These are phyloP conservation scores for Cydia strobilella DNA, from an alignment of 1,140 invertebrate species.

Conservation along the genomic window DNA sequence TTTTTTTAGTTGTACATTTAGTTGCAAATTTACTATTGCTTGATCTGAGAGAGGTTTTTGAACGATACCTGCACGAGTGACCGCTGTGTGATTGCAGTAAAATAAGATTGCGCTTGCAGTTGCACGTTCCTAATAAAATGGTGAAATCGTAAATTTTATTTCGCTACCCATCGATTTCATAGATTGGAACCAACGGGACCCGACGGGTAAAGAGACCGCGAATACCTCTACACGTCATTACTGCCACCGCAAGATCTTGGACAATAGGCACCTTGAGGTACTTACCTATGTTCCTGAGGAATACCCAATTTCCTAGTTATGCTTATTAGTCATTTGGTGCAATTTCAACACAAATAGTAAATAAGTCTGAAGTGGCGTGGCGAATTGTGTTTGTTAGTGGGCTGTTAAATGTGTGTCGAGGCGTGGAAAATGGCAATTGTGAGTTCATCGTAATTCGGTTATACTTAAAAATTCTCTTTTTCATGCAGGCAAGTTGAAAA, in stretches of 20 bases:
- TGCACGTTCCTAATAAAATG: neutral
- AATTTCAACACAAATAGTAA: slow-evolving; percentile 10
- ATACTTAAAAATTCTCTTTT: neutral
- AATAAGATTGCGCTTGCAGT: neutral
- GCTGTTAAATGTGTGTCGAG: neutral
- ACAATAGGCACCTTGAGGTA: neutral
- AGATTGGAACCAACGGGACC: slow-evolving; percentile 4
- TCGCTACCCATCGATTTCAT: neutral
- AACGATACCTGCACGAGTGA: no score
- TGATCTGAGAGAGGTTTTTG: no score
- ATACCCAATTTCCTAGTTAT: neutral
- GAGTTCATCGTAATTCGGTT: neutral
- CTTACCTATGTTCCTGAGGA: neutral
- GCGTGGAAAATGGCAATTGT: neutral
- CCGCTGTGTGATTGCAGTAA: neutral
- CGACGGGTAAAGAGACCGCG: neutral
- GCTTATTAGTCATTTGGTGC: neutral
- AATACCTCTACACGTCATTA: neutral
- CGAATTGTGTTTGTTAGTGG: neutral
- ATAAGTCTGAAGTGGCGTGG: neutral
- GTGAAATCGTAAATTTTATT: neutral
- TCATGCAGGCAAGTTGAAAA: neutral
- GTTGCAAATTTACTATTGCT: no score
- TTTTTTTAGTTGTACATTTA: no score
- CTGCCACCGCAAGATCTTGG: slow-evolving; percentile 3